phyloP scores from a whole-genome alignment of 1,140 invertebrate genomes.

The Harlomillsia oculata region DNA sequence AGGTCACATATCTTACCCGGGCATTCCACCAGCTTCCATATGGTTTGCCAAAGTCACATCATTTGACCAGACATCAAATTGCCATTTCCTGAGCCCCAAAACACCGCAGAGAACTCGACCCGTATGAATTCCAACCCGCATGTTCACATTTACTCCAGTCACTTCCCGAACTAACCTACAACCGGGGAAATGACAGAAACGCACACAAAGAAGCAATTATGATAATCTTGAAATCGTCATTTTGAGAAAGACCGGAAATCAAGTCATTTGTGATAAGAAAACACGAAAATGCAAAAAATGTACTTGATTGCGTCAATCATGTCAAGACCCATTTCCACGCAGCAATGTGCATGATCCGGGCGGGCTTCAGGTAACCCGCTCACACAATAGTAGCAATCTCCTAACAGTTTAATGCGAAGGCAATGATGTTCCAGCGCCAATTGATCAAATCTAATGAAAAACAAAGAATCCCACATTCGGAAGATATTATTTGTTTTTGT shows the following conservation, averaged over 20 bases:
- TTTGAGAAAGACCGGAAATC: no score
- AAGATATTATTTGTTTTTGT: no score
- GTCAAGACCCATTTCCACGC: constrained; percentile 90
- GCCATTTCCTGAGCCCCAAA: constrained; percentile 79
- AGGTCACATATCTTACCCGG: constrained; percentile 65
- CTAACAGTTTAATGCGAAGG: constrained; percentile 80
- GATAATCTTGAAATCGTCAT: no score
- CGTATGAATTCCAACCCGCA: constrained; percentile 90
- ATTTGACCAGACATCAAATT: constrained; percentile 92
- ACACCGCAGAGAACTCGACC: constrained; percentile 24
- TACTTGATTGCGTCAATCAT: constrained; percentile 95
- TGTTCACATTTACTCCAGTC: constrained; percentile 83
- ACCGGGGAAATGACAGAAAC: not conserved
- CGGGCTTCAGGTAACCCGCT: constrained; percentile 81
- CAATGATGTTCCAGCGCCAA: constrained; percentile 84
- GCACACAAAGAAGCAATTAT: not conserved
- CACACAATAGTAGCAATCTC: constrained; percentile 93
- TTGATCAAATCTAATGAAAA: constrained; percentile 82
- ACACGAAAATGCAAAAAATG: no score
- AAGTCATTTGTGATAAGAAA: no score
- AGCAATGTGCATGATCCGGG: constrained; percentile 81
- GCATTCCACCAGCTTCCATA: constrained; percentile 89
- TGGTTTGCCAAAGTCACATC: constrained; percentile 76
- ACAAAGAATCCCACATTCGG: no score
- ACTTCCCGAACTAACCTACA: constrained; percentile 71